phyloP scores from a whole-genome alignment of 2,888 invertebrate species.

The Drosophila prolongata region DNA sequence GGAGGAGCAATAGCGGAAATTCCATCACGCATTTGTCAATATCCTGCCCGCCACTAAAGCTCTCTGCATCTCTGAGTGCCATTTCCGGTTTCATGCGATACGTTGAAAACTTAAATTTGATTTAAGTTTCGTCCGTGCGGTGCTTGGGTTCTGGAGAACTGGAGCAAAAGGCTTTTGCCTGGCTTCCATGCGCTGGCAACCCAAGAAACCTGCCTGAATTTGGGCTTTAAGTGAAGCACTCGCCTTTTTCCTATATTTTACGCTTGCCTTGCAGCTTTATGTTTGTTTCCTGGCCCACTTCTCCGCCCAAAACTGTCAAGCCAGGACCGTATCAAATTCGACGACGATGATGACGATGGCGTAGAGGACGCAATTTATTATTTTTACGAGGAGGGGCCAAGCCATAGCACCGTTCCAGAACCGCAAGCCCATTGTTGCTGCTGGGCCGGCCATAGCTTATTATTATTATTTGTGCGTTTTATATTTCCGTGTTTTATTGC shows the following conservation, averaged over 20 bases:
- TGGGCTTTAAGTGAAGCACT: constrained; percentile 44
- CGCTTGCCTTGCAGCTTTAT: constrained; percentile 55
- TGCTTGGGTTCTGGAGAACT: constrained; percentile 9
- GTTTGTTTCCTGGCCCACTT: constrained; percentile 10
- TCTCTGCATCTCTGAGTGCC: constrained; percentile 26
- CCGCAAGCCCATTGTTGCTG: constrained; percentile 53
- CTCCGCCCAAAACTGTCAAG: constrained; percentile 27
- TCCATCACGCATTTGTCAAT: constrained; percentile 45
- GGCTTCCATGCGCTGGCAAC: constrained; percentile 43
- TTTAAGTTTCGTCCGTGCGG: constrained; percentile 48
- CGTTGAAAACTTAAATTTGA: constrained; percentile 60
- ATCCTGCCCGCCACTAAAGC: constrained; percentile 43
- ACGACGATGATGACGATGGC: constrained; percentile 42
- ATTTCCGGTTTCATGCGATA: constrained; percentile 55
- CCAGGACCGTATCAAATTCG: constrained; percentile 68
- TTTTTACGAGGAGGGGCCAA: constrained; percentile 64
- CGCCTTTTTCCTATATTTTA: constrained; percentile 53
- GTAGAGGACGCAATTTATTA: constrained; percentile 70
- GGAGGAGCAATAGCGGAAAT: constrained; percentile 16
- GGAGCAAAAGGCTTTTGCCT: constrained; percentile 30
- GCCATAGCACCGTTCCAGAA: constrained; percentile 24
- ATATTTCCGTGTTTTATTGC: constrained; percentile 77
- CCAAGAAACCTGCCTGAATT: constrained; percentile 17
- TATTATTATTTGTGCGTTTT: constrained; percentile 78
- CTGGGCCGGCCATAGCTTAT: constrained; percentile 59